Evolutionary conservation across 2,888 invertebrate species (phyloP).

Genomic region (Lochmaea crataegi): DNA sequence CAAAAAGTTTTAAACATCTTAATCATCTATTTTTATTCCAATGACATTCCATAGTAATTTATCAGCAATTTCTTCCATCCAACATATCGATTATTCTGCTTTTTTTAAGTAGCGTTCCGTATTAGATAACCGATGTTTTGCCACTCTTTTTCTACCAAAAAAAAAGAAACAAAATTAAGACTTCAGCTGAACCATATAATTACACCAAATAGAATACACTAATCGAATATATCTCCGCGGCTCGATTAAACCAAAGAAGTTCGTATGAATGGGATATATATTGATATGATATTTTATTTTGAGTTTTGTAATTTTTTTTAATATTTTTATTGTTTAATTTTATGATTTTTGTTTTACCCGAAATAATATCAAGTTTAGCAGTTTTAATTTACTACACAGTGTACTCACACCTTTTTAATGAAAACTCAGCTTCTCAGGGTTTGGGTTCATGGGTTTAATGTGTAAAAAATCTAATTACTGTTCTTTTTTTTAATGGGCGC

Average conservation of each 20-base stretch:
- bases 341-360: too few species aligned
- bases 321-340: too few species aligned
- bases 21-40: background rate
- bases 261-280: background rate
- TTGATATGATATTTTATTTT: too few species aligned
- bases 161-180: background rate
- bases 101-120: background rate
- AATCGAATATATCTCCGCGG: background rate
- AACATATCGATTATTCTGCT: background rate
- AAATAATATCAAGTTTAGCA: too few species aligned
- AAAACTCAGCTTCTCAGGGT: too few species aligned
- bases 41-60: background rate
- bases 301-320: too few species aligned
- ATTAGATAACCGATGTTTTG: background rate
- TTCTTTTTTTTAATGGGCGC: too few species aligned
- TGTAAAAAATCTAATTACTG: too few species aligned
- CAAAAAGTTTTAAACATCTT: background rate
- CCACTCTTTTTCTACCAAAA: background rate
- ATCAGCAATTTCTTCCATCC: background rate
- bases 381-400: too few species aligned
- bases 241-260: background rate
- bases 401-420: too few species aligned
- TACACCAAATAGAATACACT: conserved; percentile 2
- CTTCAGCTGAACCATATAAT: conserved; percentile 7
- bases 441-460: too few species aligned